phyloP scores from a whole-genome alignment of 2,888 invertebrate genomes.

The Macaria notata region DNA sequence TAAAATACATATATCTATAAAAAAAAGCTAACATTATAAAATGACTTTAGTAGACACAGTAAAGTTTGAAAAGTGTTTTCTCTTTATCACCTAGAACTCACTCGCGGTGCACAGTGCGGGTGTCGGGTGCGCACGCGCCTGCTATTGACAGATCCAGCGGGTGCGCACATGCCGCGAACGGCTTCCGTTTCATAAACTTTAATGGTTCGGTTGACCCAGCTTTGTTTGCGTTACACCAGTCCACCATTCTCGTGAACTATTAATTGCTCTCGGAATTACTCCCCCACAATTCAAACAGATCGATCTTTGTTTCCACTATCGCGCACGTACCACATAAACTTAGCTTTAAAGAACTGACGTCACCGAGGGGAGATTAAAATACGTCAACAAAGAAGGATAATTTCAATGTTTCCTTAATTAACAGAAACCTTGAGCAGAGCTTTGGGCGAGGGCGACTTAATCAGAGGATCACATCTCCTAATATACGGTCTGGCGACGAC shows the following conservation, averaged over 20 bases:
- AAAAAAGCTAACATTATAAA: too few species aligned
- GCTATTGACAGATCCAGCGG: constrained; percentile 72
- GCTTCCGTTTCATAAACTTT: constrained; percentile 81
- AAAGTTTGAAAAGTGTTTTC: too few species aligned
- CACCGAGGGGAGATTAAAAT: constrained; percentile 16
- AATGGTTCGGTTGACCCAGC: constrained; percentile 79
- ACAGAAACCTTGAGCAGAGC: constrained; percentile 65
- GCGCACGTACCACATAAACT: background rate
- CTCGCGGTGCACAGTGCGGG: constrained; percentile 3
- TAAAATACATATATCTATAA: too few species aligned
- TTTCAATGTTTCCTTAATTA: constrained; percentile 67
- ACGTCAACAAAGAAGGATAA: constrained; percentile 29
- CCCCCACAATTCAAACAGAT: constrained; percentile 19
- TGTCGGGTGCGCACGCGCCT: constrained; percentile 57
- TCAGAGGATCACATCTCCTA: constrained; percentile 80
- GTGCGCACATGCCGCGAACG: constrained; percentile 69
- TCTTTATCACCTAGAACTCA: too few species aligned
- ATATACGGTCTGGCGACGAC: constrained; percentile 76
- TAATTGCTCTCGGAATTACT: constrained; percentile 52
- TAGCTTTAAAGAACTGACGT: constrained; percentile 1
- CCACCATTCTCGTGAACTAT: constrained; percentile 59
- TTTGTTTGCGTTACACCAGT: constrained; percentile 74
- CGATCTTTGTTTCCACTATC: constrained; percentile 17
- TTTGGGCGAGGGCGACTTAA: constrained; percentile 70
- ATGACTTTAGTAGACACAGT: too few species aligned